A percentile compares a stretch with the other conserved stretches of the same genome.
Conservation (phyloP, 23 tunicate species). For the Trididemnum clinides region DNA sequence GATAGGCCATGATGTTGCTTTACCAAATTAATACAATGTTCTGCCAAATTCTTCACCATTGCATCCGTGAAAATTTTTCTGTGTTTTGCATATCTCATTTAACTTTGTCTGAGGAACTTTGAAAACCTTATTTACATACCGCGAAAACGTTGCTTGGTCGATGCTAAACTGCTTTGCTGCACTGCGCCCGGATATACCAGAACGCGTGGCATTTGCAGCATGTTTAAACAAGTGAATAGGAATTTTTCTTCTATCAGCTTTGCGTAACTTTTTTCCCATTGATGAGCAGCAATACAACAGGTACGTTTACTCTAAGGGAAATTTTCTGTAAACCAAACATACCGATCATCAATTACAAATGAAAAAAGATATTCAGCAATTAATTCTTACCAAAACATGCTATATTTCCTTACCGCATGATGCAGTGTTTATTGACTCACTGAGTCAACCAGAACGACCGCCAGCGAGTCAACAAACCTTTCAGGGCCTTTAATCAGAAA, state of each 20-base stretch:
- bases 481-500: background rate
- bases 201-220: background rate
- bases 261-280: constrained; percentile 7
- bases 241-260: too few species aligned
- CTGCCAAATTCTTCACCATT: background rate
- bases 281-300: background rate
- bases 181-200: background rate
- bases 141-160: background rate
- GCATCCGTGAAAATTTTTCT: constrained; percentile 9
- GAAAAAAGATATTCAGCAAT: background rate
- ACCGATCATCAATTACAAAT: background rate
- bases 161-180: too few species aligned
- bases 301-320: background rate
- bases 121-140: background rate
- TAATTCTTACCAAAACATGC: background rate
- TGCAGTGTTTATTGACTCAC: too few species aligned
- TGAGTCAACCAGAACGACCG: background rate
- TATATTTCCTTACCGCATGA: too few species aligned
- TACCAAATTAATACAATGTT: background rate
- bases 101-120: background rate
- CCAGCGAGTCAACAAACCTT: background rate
- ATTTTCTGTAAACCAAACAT: background rate
- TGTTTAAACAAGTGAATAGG: background rate
- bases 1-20: constrained; percentile 31
- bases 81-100: constrained; percentile 15